phyloP scores from a whole-genome alignment of 2,113 vertebrate species.

The Vulpes ferrilata region DNA sequence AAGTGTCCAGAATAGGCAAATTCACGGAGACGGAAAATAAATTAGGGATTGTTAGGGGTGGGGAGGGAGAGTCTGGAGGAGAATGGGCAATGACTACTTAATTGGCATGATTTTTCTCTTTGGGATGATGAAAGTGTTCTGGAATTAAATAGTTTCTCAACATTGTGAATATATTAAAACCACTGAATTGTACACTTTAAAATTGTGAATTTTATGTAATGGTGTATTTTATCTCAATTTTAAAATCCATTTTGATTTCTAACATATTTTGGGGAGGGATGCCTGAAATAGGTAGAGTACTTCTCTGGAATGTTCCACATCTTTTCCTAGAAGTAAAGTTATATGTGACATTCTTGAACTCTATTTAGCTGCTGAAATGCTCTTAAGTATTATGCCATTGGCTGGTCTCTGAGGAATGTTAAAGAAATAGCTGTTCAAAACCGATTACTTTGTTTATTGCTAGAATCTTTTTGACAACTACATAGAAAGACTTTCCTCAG shows the following conservation, averaged over 20 bases:
- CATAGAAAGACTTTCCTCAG: neutral
- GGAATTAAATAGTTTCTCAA: neutral
- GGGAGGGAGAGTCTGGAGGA: neutral
- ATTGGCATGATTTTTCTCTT: neutral
- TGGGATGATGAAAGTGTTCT: neutral
- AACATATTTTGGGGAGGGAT: neutral
- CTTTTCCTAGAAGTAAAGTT: neutral
- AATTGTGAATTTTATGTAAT: constrained; percentile 31
- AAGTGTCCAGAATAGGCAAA: neutral
- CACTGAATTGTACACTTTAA: neutral
- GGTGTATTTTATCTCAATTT: neutral
- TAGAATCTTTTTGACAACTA: constrained; percentile 43
- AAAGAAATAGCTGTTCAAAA: neutral
- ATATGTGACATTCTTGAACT: neutral
- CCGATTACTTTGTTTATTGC: neutral
- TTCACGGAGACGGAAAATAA: neutral
- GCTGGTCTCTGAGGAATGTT: neutral
- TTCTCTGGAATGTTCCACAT: neutral
- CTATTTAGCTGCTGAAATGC: neutral
- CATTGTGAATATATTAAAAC: neutral
- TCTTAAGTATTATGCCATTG: neutral
- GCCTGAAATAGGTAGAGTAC: neutral
- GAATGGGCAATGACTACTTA: neutral
- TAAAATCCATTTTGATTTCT: constrained; percentile 15
- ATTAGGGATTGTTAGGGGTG: neutral